Conservation (phyloP, 2,888 invertebrate genomes). For the Pyrrhosoma nymphula region DNA sequence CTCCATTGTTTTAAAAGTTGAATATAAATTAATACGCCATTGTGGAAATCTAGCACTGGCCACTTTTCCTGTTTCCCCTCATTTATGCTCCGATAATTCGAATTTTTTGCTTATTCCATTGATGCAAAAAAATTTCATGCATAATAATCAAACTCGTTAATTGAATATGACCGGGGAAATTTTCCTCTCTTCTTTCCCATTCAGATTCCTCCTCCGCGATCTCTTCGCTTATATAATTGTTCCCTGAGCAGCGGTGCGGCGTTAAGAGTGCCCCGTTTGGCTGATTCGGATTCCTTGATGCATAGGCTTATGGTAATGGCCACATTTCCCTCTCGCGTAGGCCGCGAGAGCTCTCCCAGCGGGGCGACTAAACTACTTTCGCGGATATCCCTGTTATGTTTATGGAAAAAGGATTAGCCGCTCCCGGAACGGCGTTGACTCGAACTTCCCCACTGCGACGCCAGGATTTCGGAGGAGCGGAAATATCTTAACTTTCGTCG, state of each 20-base stretch:
- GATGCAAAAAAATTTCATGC: background rate
- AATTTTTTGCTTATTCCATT: background rate
- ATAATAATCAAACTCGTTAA: background rate
- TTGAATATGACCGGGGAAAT: background rate
- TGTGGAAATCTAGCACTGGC: too few species aligned
- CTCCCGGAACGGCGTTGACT: slow-evolving; percentile 16
- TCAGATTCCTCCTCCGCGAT: background rate
- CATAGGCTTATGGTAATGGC: slow-evolving; percentile 56
- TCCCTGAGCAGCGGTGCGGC: background rate
- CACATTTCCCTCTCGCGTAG: background rate
- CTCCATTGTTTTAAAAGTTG: too few species aligned
- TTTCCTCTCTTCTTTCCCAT: background rate
- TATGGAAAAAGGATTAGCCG: slow-evolving; percentile 64
- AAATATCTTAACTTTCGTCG: slow-evolving; percentile 55
- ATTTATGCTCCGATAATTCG: background rate
- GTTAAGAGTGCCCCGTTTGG: background rate
- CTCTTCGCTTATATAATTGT: background rate
- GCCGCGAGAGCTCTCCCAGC: background rate
- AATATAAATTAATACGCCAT: too few species aligned
- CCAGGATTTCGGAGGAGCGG: slow-evolving; percentile 44
- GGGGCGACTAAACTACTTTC: slow-evolving; percentile 6
- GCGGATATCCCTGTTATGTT: slow-evolving; percentile 63
- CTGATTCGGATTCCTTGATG: background rate
- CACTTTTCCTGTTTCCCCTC: background rate
- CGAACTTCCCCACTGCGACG: background rate